phyloP scores from a whole-genome alignment of 2,113 vertebrate species.

The Astatoreochromis straeleni region DNA sequence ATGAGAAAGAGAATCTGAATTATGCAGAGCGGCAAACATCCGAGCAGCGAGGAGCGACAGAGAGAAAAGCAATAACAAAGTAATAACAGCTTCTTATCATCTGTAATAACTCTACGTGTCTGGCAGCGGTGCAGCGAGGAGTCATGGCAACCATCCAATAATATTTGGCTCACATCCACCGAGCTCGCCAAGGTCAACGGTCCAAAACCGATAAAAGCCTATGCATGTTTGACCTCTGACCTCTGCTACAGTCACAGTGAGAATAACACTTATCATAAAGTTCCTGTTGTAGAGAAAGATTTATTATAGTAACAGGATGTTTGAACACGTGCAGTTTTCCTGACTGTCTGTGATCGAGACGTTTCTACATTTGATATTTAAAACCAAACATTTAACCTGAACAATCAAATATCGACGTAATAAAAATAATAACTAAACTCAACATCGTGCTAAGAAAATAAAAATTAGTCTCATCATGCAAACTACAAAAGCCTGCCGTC shows the following conservation, averaged over 20 bases:
- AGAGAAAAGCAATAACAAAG: neutral
- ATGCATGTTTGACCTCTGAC: neutral
- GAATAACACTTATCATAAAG: neutral
- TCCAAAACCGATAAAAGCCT: neutral
- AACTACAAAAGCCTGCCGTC: neutral
- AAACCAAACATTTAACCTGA: neutral
- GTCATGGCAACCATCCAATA: neutral
- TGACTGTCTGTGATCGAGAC: fast-evolving
- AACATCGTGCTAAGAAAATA: neutral
- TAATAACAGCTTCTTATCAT: neutral
- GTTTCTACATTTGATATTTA: neutral
- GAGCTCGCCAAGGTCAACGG: fast-evolving
- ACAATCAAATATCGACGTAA: neutral
- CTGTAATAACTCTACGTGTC: fast-evolving
- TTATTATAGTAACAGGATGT: neutral
- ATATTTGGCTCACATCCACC: neutral
- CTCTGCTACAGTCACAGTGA: neutral
- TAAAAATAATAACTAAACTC: neutral
- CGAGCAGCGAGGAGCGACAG: neutral
- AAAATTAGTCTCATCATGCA: fast-evolving
- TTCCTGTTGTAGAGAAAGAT: neutral
- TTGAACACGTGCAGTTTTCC: neutral
- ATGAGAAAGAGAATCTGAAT: neutral
- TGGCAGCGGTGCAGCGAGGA: neutral
- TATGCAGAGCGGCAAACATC: neutral